These are phyloP conservation scores for Rhea americana DNA, from an alignment of 2,113 vertebrate species.

Conservation along the genomic window DNA sequence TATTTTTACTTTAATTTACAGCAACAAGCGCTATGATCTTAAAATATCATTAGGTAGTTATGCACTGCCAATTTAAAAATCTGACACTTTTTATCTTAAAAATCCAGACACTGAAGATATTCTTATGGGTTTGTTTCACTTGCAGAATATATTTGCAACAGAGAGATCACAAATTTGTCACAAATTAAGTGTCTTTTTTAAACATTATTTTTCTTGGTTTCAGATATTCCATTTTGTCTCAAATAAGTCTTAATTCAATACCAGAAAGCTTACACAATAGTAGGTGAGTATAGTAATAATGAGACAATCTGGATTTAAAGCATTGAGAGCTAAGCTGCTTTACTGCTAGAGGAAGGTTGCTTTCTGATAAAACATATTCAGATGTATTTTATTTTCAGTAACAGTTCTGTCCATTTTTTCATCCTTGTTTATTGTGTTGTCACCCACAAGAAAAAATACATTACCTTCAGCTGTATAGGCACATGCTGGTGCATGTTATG, in stretches of 20 bases:
- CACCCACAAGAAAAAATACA: background rate
- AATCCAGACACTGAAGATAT: background rate
- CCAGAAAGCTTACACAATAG: background rate
- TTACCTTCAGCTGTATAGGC: background rate
- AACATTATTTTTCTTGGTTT: background rate
- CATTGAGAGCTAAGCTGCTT: background rate
- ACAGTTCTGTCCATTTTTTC: background rate
- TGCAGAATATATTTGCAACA: background rate
- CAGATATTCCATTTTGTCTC: fast-evolving
- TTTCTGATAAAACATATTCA: background rate
- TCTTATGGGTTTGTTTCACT: background rate
- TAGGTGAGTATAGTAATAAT: background rate
- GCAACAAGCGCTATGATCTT: background rate
- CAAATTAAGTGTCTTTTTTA: background rate
- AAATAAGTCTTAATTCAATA: background rate
- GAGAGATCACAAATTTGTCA: background rate
- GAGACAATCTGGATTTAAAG: background rate
- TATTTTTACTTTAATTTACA: background rate
- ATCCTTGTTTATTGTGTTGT: background rate
- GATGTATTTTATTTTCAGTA: background rate
- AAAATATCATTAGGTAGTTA: background rate
- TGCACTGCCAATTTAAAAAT: background rate
- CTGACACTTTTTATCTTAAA: background rate
- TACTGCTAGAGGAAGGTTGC: background rate
- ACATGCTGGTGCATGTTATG: background rate